Percentiles rank a stretch among this genome's conserved stretches.
Evolutionary conservation across 1,140 invertebrate species (phyloP).

Genomic region (Brachionus paranguensis): DNA sequence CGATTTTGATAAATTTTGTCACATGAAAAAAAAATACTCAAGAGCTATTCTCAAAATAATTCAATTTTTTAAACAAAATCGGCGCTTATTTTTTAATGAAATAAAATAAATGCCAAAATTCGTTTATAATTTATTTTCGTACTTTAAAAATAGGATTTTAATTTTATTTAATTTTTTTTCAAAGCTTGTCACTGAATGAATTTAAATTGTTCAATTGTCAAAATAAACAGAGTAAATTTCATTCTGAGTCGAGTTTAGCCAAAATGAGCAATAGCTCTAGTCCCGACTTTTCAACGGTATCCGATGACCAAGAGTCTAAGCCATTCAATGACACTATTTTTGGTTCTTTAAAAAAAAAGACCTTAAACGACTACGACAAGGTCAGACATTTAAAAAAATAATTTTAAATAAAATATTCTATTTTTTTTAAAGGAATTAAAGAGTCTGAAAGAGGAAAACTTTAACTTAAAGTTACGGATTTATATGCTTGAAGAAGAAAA

Average conservation of each 20-base stretch:
- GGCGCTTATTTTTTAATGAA: background rate
- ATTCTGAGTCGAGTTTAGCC: background rate
- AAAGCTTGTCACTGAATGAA: background rate
- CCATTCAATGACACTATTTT: conserved; percentile 14
- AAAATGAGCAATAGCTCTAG: background rate
- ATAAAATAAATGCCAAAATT: background rate
- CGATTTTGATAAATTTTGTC: background rate
- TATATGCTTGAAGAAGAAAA: conserved; percentile 82
- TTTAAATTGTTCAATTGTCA: background rate
- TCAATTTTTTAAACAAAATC: background rate
- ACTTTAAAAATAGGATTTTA: background rate
- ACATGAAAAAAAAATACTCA: background rate
- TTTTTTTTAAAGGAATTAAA: conserved; percentile 63
- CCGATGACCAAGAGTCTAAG: background rate
- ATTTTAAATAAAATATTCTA: too few species aligned
- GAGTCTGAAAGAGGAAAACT: conserved; percentile 78
- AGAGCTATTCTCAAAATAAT: background rate
- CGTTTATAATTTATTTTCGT: background rate
- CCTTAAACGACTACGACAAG: conserved; percentile 2
- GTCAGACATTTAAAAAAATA: background rate
- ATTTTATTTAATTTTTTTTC: background rate
- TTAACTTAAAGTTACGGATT: conserved; percentile 78
- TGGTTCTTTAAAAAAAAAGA: background rate
- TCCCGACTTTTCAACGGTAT: background rate
- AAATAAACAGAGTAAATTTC: background rate